These are phyloP conservation scores for Drosophila anomelani DNA, from an alignment of 2,888 invertebrate genomes.

Conservation along the genomic window DNA sequence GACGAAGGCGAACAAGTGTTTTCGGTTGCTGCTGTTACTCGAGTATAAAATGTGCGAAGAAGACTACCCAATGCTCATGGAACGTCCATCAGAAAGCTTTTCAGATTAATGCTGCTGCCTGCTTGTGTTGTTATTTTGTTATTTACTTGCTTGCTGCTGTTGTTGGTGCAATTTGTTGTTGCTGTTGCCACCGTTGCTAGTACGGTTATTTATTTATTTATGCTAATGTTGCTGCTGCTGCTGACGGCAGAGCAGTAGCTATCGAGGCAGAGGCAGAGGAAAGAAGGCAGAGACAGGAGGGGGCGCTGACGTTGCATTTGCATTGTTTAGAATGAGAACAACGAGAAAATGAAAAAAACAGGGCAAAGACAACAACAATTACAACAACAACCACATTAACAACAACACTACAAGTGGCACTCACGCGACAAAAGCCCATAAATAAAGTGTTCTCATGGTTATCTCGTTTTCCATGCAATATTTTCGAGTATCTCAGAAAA, in stretches of 20 bases:
- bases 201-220: conserved; percentile 78
- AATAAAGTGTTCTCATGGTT: conserved; percentile 70
- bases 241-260: conserved; percentile 2
- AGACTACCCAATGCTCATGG: conserved; percentile 49
- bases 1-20: conserved; percentile 51
- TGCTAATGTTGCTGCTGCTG: conserved; percentile 63
- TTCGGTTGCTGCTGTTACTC: conserved; percentile 15
- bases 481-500: conserved; percentile 32
- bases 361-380: conserved; percentile 26
- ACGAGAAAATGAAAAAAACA: conserved; percentile 39
- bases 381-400: conserved; percentile 33
- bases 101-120: conserved; percentile 59
- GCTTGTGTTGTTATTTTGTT: conserved; percentile 49
- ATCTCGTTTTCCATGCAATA: conserved; percentile 48
- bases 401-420: conserved; percentile 56
- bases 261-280: conserved; percentile 32
- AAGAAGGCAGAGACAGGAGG: neutral
- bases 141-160: conserved; percentile 59
- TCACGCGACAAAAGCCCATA: conserved; percentile 70
- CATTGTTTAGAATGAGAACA: conserved; percentile 77
- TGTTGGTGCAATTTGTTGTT: conserved; percentile 45
- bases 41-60: conserved; percentile 9
- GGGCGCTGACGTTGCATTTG: conserved; percentile 57
- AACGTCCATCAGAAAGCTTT: conserved; percentile 44
- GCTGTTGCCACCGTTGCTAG: conserved; percentile 49